Base-by-base conservation (phyloP, 1,140 invertebrate species). In the Hycleus cichorii region DNA sequence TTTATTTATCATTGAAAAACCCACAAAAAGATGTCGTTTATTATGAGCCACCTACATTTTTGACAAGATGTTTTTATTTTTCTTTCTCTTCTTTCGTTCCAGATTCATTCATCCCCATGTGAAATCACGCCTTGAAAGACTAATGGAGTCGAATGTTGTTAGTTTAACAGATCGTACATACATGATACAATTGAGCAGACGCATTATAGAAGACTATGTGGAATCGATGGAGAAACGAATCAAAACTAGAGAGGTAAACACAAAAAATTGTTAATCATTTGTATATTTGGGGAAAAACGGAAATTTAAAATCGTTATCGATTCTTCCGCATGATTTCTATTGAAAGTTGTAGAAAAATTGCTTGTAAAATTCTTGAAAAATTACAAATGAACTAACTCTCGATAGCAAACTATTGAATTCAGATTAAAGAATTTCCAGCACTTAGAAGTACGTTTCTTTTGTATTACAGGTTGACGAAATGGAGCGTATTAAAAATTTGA, bases 91-190 rank as follows among this genome's bases (percentile, higher is more conserved):
- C 32, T 43, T 18, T 62, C 18, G 1, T 18, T 62, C 49, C 46
- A 69, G 67, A 49, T 83, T 83, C 64, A 77, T 75, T 62, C 70
- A 80, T 64, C 77, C 78, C 27, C 72, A 75, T 58, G 79, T 83
- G 25, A 74, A 76, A 47, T 78, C 80, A 12, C 75, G 77, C 26
- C 69, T 86, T 47, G 83, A 85, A 69, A 76, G 77, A 63, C 70
- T 85, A 11, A 85, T 85, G 83, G 83, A 82, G 38, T 81, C 77
- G 18, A 84, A 82, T 70, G 73, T 83, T 49, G 82, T 85, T 4
- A 75, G 78, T 49, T 74, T 86, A 42, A 84, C 82, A 4, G 84
- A 86, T 69, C 76, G 82, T 58, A 76, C 74, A 49, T 85, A 82
- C 71, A 86, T 88, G 84, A 76, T 77, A 49, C 78, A 79, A 18